phyloP scores from a whole-genome alignment of 1,140 invertebrate genomes.

The Brachionus rotundiformis region DNA sequence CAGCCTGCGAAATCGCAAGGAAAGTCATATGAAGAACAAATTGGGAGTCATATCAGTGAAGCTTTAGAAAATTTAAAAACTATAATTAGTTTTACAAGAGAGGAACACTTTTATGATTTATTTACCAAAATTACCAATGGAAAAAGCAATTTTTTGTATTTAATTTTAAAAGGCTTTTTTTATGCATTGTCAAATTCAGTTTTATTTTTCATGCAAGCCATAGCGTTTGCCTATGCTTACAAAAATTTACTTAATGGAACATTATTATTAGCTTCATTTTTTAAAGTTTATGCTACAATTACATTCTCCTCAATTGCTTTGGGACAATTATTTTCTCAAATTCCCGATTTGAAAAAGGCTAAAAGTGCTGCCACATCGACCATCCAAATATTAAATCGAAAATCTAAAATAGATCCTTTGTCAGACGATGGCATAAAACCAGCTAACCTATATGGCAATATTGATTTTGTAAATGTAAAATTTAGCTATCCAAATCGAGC shows the following conservation, averaged over 20 bases:
- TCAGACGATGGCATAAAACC: slow-evolving; percentile 67
- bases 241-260: not conserved
- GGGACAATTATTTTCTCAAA: not conserved
- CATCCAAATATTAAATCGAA: slow-evolving; percentile 16
- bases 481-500: slow-evolving; percentile 75
- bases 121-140: slow-evolving; percentile 14
- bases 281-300: slow-evolving; percentile 32
- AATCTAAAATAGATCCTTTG: slow-evolving; percentile 13
- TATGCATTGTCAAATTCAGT: slow-evolving; percentile 21
- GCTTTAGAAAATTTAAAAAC: slow-evolving; percentile 42
- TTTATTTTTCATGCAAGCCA: slow-evolving; percentile 26
- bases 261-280: not conserved
- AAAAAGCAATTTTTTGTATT: slow-evolving; percentile 23
- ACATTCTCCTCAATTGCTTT: slow-evolving; percentile 11
- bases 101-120: slow-evolving; percentile 4
- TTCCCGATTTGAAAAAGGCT: not conserved
- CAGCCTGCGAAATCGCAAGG: not conserved
- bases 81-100: not conserved
- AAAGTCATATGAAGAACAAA: slow-evolving; percentile 17
- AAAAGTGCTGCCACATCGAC: not conserved
- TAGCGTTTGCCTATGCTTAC: not conserved
- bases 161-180: slow-evolving; percentile 8
- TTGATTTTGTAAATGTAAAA: slow-evolving; percentile 73
- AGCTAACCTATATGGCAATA: slow-evolving; percentile 70
- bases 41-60: slow-evolving; percentile 8